These are phyloP conservation scores for Lindbergichthys nudifrons DNA, from an alignment of 2,797 vertebrate species.

Conservation along the genomic window DNA sequence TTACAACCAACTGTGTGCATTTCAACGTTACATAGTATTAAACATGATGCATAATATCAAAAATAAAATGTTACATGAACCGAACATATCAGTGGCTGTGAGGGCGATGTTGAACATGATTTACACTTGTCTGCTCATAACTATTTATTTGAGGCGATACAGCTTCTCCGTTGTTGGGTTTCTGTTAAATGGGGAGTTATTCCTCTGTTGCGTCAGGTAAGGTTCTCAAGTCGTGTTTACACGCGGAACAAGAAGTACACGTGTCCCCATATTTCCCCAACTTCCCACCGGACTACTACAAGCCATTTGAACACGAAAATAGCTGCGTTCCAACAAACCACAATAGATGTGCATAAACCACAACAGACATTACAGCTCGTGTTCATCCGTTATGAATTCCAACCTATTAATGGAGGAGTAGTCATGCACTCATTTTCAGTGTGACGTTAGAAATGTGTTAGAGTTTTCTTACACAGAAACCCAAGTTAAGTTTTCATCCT, in stretches of 20 bases:
- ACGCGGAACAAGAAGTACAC: conserved; percentile 64
- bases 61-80: neutral
- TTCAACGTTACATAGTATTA: neutral
- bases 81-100: neutral
- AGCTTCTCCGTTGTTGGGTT: conserved; percentile 31
- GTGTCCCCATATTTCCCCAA: conserved; percentile 60
- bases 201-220: conserved; percentile 56
- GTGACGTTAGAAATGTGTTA: conserved; percentile 50
- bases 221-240: conserved; percentile 68
- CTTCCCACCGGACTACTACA: conserved; percentile 62
- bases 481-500: conserved; percentile 70
- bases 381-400: conserved; percentile 59
- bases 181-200: conserved; percentile 26
- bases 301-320: conserved; percentile 53
- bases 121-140: conserved; percentile 30
- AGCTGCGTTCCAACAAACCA: conserved; percentile 48
- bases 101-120: conserved; percentile 27
- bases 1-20: conserved; percentile 1
- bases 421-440: conserved; percentile 44
- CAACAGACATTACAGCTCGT: conserved; percentile 51
- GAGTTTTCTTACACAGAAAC: conserved; percentile 60
- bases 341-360: conserved; percentile 53
- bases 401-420: conserved; percentile 56
- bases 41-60: neutral
- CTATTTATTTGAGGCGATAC: conserved; percentile 43